phyloP scores from a whole-genome alignment of 2,113 vertebrate genomes.

The Actenoides hombroni region DNA sequence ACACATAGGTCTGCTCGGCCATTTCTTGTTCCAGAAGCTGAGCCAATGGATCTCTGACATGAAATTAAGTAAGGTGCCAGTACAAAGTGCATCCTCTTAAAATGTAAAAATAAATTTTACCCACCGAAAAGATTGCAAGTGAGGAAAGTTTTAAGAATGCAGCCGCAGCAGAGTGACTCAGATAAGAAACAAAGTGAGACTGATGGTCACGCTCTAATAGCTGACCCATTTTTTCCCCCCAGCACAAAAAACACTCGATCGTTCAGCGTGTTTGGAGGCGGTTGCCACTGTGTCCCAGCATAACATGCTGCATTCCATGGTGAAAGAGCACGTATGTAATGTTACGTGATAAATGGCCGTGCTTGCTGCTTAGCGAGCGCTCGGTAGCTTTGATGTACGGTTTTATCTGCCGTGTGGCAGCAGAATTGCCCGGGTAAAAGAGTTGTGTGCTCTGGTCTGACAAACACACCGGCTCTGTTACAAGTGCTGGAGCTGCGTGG shows the following conservation, averaged over 20 bases:
- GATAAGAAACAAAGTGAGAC: background rate
- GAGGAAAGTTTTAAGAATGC: background rate
- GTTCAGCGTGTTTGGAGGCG: background rate
- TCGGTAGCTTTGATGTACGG: background rate
- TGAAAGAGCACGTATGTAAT: background rate
- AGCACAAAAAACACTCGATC: background rate
- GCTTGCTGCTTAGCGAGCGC: conserved; percentile 11
- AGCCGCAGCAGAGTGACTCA: background rate
- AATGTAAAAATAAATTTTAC: background rate
- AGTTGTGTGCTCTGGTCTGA: background rate
- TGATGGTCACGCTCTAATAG: background rate
- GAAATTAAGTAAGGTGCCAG: background rate
- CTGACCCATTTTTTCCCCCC: background rate
- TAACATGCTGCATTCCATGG: background rate
- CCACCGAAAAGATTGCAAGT: background rate
- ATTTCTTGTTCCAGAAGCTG: background rate
- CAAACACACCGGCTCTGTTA: background rate
- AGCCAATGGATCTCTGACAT: background rate
- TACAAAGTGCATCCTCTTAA: background rate
- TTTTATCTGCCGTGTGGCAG: background rate
- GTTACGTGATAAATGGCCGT: background rate
- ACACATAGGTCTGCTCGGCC: background rate
- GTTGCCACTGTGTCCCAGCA: background rate
- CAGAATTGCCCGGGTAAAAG: background rate
- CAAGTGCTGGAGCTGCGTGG: background rate